A percentile compares a stretch with the other conserved stretches of the same genome.
Conservation (phyloP, 2,797 vertebrate species). For the Myripristis murdjan region DNA sequence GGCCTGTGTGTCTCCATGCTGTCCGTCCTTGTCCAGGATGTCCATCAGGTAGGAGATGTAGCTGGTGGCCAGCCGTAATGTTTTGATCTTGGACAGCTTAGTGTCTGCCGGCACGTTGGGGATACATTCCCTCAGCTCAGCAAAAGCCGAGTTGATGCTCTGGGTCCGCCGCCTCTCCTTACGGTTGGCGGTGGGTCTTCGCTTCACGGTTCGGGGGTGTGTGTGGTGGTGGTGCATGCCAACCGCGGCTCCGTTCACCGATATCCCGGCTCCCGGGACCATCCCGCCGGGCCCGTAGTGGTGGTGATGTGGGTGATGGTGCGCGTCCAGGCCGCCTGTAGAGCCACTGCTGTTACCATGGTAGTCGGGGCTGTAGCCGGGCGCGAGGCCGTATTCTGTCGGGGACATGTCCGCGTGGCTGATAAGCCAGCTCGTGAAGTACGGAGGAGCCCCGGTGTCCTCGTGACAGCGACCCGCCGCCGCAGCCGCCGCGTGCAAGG, state of each 20-base stretch:
- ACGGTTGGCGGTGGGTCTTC: constrained; percentile 96
- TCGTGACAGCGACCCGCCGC: constrained; percentile 93
- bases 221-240: constrained; percentile 85
- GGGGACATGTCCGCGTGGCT: constrained; percentile 97
- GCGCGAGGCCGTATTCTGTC: constrained; percentile 90
- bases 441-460: constrained; percentile 88
- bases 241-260: constrained; percentile 68
- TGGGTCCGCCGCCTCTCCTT: constrained; percentile 98
- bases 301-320: constrained; percentile 71
- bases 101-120: constrained; percentile 98
- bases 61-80: constrained; percentile 95
- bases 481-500: constrained; percentile 90
- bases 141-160: constrained; percentile 99
- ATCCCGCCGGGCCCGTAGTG: constrained; percentile 71
- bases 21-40: constrained; percentile 97
- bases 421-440: constrained; percentile 98
- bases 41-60: constrained; percentile 99
- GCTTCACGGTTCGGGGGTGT: constrained; percentile 93
- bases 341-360: constrained; percentile 68
- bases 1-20: constrained; percentile 96
- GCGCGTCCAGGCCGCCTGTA: constrained; percentile 60
- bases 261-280: constrained; percentile 55
- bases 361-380: constrained; percentile 81
- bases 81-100: constrained; percentile 98
- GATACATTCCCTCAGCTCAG: constrained; percentile 97